Evolutionary conservation across 1,140 invertebrate species (phyloP).

Genomic region (Melanaphis sacchari): DNA sequence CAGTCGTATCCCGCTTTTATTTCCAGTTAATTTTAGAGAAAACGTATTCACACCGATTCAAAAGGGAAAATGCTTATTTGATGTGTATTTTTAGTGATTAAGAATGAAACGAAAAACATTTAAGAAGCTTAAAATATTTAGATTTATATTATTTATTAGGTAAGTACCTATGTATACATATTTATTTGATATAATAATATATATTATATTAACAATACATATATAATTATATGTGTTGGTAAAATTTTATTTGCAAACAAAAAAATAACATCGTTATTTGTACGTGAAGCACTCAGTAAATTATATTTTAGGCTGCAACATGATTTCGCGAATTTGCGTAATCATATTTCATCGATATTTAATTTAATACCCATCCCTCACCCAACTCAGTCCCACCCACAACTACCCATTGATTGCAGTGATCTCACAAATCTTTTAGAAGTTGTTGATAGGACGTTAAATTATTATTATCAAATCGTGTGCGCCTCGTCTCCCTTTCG

Average conservation of each 20-base stretch:
- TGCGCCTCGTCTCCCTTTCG: not conserved
- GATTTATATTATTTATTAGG: conserved; percentile 53
- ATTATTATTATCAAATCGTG: conserved; percentile 15
- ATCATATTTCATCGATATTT: too few species aligned
- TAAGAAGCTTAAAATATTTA: not conserved
- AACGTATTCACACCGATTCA: conserved; percentile 56
- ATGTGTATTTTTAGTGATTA: conserved; percentile 22
- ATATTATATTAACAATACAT: conserved; percentile 32
- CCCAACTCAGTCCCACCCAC: not conserved
- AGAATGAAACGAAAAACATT: not conserved
- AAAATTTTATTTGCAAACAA: conserved; percentile 15
- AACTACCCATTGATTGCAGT: not conserved
- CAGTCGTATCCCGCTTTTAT: conserved; percentile 45
- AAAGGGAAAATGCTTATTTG: conserved; percentile 11
- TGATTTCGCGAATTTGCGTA: too few species aligned
- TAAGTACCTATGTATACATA: conserved; percentile 28
- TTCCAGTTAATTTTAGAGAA: conserved; percentile 34
- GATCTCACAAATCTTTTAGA: conserved; percentile 33
- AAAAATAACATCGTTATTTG: not conserved
- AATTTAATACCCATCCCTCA: not conserved
- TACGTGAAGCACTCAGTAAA: conserved; percentile 29
- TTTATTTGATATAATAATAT: conserved; percentile 4
- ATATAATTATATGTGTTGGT: not conserved
- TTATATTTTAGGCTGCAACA: not conserved
- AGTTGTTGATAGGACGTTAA: not conserved